Base-by-base conservation (phyloP, 2,888 invertebrate species). In the Spodoptera littoralis region DNA sequence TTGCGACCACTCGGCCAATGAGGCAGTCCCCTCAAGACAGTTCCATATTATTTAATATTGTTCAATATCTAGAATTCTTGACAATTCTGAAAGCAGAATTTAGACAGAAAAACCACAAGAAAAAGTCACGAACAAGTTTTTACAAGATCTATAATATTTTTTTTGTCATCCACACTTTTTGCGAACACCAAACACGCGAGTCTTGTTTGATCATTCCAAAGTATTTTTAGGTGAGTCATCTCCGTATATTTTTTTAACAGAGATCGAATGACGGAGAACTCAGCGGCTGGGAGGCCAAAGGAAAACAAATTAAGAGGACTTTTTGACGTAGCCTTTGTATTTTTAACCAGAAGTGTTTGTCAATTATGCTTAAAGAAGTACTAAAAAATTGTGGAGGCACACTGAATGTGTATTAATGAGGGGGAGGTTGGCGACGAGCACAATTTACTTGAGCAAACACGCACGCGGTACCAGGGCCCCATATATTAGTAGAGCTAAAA, bases 291-390 rank as follows among this genome's bases (percentile, higher is more conserved):
- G 58, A 60, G 58, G 52, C 3, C 22, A 52, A 75, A 57, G 59
- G 30, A 65, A 61, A 68, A 66, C 51, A 69, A 60, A 59, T 46
- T n/a, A 52, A 52, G 43, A 54, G 48, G 27, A 18, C 43, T 52
- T 53, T 68, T 47, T 30, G 47, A 58, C 54, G 36, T 24, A 48
- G 59, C 49, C 47, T 69, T 73, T 76, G 69, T 73, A 46, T 68
- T 65, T 75, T 59, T 44, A 60, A 58, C 47, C 22, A 27, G 46
- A 60, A 79, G 62, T 74, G 54, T 79, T 76, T 68, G 79, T 61
- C 63, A 74, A 70, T 68, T 71, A 63, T 61, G 60, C 49, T 60
- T 49, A 60, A 67, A 60, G 62, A 60, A 48, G 60, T 53, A 36
- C 36, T 36, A 36, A 9, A 55, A 65, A 60, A 60, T 46, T 12